phyloP scores from a whole-genome alignment of 2,888 invertebrate genomes.

The Oligia latruncula region DNA sequence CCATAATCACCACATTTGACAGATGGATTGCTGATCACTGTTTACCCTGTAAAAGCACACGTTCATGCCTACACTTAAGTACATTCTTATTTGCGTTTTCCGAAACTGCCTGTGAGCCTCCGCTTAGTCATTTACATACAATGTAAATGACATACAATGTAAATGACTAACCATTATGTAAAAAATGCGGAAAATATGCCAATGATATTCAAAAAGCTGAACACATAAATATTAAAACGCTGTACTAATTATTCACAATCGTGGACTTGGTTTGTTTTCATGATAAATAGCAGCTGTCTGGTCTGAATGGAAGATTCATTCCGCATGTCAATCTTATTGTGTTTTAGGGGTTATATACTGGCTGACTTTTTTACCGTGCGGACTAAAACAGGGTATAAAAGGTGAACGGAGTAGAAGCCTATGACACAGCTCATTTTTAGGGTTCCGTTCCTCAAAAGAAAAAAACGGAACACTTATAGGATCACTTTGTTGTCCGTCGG shows the following conservation, averaged over 20 bases:
- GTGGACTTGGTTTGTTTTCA: slow-evolving; percentile 28
- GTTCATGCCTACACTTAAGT: neutral
- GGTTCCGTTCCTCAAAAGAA: no score
- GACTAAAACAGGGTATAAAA: no score
- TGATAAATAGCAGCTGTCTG: slow-evolving; percentile 24
- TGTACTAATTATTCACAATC: slow-evolving; percentile 44
- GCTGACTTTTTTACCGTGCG: no score
- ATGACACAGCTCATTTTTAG: no score
- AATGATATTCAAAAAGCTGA: slow-evolving; percentile 34
- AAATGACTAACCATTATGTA: slow-evolving; percentile 29
- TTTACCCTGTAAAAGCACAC: neutral
- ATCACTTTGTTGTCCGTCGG: no score
- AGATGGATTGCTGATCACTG: neutral
- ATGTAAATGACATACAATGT: slow-evolving; percentile 25
- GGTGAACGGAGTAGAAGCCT: no score
- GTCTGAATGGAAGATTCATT: neutral
- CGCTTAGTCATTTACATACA: slow-evolving; percentile 3
- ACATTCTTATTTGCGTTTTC: neutral
- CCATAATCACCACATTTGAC: neutral
- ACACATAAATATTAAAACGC: slow-evolving; percentile 23
- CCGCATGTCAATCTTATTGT: no score
- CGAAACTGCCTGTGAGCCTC: no score
- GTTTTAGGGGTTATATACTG: neutral
- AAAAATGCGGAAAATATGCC: slow-evolving; percentile 34
- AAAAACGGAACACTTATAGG: no score